phyloP scores from a whole-genome alignment of 2,113 vertebrate species.

The Cebidichthys violaceus region DNA sequence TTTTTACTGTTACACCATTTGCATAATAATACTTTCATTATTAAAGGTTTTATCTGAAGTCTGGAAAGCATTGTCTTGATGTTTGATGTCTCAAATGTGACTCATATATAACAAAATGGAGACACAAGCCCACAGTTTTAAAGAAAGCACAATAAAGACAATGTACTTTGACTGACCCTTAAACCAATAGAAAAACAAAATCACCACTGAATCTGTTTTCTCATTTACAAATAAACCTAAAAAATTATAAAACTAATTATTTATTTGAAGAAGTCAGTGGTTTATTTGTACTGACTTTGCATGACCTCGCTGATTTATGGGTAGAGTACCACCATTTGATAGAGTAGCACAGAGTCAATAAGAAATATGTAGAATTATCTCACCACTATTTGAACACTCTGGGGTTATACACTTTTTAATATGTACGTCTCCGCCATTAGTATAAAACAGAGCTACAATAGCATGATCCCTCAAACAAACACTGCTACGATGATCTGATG shows the following conservation, averaged over 20 bases:
- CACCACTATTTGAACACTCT: neutral
- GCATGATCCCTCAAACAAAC: conserved; percentile 33
- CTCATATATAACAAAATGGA: neutral
- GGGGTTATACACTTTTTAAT: neutral
- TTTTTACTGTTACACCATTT: conserved; percentile 4
- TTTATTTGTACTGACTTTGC: neutral
- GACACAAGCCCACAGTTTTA: neutral
- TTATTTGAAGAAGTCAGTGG: neutral
- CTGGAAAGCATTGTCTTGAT: neutral
- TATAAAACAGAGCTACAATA: neutral
- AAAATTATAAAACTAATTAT: neutral
- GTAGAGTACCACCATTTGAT: neutral
- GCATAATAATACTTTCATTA: neutral
- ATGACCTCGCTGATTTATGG: neutral
- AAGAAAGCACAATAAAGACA: conserved; percentile 5
- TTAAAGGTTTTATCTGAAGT: neutral
- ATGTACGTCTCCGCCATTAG: neutral
- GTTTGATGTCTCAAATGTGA: no score
- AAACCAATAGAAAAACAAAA: conserved; percentile 1
- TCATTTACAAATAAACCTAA: conserved; percentile 18
- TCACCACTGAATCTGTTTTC: neutral
- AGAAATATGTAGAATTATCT: neutral
- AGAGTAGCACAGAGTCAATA: neutral
- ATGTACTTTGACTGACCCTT: neutral
- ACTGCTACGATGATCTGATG: conserved; percentile 17